These are phyloP conservation scores for Drosophila pseudoobscura DNA, from an alignment of 1,140 invertebrate species.

Conservation along the genomic window DNA sequence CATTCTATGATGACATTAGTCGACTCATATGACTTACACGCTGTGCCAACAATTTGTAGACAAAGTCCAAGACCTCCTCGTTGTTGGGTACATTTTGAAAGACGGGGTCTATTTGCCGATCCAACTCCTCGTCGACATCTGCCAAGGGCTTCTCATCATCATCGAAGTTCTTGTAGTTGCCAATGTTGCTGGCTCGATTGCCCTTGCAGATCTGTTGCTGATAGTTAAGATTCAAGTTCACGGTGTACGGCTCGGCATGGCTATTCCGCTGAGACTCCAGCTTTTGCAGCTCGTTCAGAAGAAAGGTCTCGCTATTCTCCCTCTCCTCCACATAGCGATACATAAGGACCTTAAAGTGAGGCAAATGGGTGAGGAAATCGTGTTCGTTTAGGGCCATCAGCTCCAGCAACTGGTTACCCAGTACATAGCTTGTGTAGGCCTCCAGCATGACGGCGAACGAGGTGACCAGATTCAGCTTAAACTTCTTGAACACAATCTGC, in stretches of 20 bases:
- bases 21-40: constrained; percentile 37
- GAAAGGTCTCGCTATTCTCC: constrained; percentile 65
- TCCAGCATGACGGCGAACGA: constrained; percentile 74
- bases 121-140: constrained; percentile 58
- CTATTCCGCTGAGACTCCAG: constrained; percentile 62
- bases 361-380: constrained; percentile 55
- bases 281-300: constrained; percentile 64
- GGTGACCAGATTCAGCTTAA: constrained; percentile 48
- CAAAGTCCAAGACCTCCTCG: constrained; percentile 63
- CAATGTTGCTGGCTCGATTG: constrained; percentile 77
- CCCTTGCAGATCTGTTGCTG: constrained; percentile 75
- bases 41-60: constrained; percentile 63
- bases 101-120: constrained; percentile 70
- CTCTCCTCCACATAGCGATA: constrained; percentile 67
- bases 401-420: constrained; percentile 73
- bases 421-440: constrained; percentile 73
- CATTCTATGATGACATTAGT: background rate
- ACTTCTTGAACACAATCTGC: constrained; percentile 62
- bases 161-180: constrained; percentile 74
- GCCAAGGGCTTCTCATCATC: constrained; percentile 56
- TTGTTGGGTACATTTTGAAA: constrained; percentile 79
- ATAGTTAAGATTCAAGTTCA: constrained; percentile 64
- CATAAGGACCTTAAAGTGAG: constrained; percentile 63
- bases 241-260: constrained; percentile 49
- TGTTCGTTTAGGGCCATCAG: constrained; percentile 71